Evolutionary conservation across 2,113 vertebrate genomes (phyloP).

Genomic region (Sclerurus mexicanus): DNA sequence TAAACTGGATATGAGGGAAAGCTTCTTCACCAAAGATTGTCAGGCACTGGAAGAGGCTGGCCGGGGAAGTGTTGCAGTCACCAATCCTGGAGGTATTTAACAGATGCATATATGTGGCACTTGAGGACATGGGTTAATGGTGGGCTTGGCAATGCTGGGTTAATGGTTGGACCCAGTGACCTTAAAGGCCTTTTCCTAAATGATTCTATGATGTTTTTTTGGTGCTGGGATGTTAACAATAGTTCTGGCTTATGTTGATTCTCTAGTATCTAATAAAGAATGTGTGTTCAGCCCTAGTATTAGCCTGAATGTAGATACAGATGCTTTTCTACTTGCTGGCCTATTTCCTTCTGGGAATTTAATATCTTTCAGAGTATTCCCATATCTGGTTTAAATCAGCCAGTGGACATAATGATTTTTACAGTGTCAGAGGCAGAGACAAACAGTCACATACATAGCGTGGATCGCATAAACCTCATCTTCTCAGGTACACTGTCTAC

Average conservation of each 20-base stretch:
- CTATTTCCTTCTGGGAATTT: not conserved
- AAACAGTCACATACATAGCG: accelerated
- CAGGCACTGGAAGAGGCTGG: not conserved
- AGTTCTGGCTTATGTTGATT: not conserved
- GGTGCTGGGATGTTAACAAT: not conserved
- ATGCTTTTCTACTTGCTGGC: not conserved
- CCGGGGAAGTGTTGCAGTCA: not conserved
- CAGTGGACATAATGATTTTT: not conserved
- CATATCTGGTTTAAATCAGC: not conserved
- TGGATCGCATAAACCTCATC: not conserved
- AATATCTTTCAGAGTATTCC: not conserved
- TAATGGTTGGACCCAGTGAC: not conserved
- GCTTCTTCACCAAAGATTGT: not conserved
- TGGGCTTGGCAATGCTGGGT: not conserved
- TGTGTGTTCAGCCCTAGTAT: not conserved
- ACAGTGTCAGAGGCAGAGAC: not conserved
- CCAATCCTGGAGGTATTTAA: not conserved
- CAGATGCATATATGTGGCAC: not conserved
- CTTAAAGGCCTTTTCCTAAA: not conserved
- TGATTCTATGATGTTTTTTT: not conserved
- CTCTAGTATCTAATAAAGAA: not conserved
- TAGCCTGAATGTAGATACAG: not conserved
- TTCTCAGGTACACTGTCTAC: not conserved
- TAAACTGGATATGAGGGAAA: not conserved
- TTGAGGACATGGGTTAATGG: not conserved